A percentile compares a stretch with the other conserved stretches of the same genome.
Conservation (phyloP, 2,797 vertebrate species). For the Chelonia mydas region DNA sequence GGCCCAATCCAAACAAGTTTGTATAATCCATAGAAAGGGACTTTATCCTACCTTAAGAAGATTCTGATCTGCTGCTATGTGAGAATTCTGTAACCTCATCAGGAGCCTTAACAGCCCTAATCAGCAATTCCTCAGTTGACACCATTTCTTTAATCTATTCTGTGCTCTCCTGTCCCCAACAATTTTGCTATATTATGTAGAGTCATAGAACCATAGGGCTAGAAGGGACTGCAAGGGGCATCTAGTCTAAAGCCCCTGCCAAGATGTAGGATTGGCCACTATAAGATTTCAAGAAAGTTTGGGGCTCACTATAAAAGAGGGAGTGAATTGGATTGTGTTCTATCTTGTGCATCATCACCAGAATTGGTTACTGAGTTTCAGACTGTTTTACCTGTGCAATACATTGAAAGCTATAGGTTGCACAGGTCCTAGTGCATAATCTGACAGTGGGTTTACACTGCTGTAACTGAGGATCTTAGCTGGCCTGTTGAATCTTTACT, state of each 20-base stretch:
- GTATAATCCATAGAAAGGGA: background rate
- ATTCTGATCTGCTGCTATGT: background rate
- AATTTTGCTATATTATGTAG: background rate
- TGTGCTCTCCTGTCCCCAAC: background rate
- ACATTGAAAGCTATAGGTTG: background rate
- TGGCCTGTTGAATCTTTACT: background rate
- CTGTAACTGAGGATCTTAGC: background rate
- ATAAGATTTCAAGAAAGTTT: background rate
- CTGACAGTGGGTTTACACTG: rapidly evolving
- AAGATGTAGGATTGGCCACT: background rate
- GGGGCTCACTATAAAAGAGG: background rate
- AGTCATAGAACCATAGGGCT: background rate
- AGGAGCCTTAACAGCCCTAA: background rate
- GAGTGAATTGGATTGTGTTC: background rate
- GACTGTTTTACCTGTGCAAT: background rate
- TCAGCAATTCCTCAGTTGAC: background rate
- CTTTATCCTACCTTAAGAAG: background rate
- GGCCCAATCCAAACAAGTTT: background rate
- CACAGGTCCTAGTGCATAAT: background rate
- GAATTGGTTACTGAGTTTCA: background rate
- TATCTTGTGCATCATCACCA: background rate
- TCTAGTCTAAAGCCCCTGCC: background rate
- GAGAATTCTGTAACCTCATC: background rate
- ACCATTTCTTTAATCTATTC: background rate
- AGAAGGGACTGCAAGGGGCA: background rate